phyloP scores from a whole-genome alignment of 2,113 vertebrate species.

The Rattus norvegicus region DNA sequence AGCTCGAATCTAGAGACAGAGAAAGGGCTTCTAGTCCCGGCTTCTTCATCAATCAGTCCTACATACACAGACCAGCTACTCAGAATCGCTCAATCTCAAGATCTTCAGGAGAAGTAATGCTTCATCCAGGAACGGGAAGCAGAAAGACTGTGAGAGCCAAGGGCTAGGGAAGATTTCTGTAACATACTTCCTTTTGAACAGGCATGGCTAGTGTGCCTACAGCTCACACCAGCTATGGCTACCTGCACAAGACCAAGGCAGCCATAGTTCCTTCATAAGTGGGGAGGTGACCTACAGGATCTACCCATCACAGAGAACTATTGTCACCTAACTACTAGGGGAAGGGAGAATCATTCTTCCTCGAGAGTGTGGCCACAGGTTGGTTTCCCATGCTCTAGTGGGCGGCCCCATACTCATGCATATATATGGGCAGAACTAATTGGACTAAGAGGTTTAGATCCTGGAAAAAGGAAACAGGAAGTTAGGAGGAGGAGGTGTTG shows the following conservation, averaged over 20 bases:
- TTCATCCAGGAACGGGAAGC: not conserved
- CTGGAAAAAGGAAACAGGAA: not conserved
- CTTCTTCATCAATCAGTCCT: not conserved
- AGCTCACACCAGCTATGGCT: too few species aligned
- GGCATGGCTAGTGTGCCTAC: not conserved
- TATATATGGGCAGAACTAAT: not conserved
- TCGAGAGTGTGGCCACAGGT: not conserved
- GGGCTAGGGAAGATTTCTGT: not conserved
- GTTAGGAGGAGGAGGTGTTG: not conserved
- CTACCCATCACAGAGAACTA: not conserved
- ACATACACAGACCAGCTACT: not conserved
- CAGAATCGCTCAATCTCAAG: not conserved
- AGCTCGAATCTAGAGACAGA: not conserved
- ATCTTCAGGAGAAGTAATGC: not conserved
- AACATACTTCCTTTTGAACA: not conserved
- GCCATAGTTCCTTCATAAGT: not conserved
- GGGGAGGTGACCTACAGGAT: not conserved
- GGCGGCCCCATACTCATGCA: not conserved
- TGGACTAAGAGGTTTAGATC: not conserved
- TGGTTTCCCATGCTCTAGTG: too few species aligned
- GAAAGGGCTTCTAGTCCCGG: not conserved
- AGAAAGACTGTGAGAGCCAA: not conserved
- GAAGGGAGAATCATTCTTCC: not conserved
- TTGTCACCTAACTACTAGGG: not conserved
- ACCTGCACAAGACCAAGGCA: not conserved